A percentile compares a stretch with the other conserved stretches of the same genome.
These are phyloP conservation scores for Mesochorus sp. DNA, from an alignment of 2,888 invertebrate species.

Conservation along the genomic window DNA sequence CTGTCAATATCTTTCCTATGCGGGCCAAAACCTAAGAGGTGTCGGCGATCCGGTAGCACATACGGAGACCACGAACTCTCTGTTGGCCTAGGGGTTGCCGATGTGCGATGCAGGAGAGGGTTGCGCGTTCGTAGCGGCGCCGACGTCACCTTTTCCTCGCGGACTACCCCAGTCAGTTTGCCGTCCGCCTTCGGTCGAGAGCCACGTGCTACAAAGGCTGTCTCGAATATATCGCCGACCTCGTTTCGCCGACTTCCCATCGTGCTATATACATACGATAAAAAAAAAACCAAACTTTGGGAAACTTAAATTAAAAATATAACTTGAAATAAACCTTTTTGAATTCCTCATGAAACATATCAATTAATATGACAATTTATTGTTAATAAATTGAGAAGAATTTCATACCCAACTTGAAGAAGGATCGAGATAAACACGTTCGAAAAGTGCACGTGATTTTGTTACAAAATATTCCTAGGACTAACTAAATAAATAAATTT, in stretches of 20 bases:
- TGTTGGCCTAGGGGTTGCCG: slow-evolving; percentile 28
- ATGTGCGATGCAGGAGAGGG: slow-evolving; percentile 56
- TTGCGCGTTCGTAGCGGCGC: slow-evolving; percentile 75
- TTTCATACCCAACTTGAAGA: slow-evolving; percentile 6
- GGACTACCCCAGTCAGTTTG: slow-evolving; percentile 72
- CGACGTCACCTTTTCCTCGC: slow-evolving; percentile 69
- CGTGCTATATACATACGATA: background rate
- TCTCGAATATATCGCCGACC: slow-evolving; percentile 32
- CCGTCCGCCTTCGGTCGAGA: slow-evolving; percentile 78
- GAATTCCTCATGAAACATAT: slow-evolving; percentile 31
- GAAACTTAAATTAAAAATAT: background rate
- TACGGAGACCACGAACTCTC: slow-evolving; percentile 7
- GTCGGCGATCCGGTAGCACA: slow-evolving; percentile 35
- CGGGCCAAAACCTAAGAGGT: slow-evolving; percentile 34
- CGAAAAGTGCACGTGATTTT: background rate
- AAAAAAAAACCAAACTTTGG: slow-evolving; percentile 2
- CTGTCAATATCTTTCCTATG: slow-evolving; percentile 24
- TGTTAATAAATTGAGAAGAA: background rate
- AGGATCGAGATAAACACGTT: background rate
- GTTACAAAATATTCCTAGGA: background rate
- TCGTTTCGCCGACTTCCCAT: slow-evolving; percentile 28
- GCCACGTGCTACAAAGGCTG: slow-evolving; percentile 69
- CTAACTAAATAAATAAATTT: too few species aligned
- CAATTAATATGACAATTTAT: background rate
- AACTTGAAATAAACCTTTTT: background rate